Evolutionary conservation across 2,888 invertebrate genomes (phyloP).

Genomic region (Thumatha senex): DNA sequence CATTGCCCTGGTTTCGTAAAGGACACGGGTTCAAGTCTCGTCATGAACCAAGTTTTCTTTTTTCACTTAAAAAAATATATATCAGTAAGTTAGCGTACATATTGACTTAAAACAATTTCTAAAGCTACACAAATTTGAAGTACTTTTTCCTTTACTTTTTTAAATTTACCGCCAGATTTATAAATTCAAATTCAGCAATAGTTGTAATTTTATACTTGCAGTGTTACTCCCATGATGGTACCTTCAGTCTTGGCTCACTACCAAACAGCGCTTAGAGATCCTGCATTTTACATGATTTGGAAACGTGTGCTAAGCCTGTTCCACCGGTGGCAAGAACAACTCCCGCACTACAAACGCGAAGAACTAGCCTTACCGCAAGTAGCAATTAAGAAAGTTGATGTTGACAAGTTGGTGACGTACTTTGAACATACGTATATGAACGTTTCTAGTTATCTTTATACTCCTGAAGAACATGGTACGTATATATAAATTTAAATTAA

Average conservation of each 20-base stretch:
- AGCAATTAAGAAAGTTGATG: conserved; percentile 84
- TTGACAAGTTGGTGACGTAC: conserved; percentile 87
- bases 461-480: conserved; percentile 71
- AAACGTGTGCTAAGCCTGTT: conserved; percentile 84
- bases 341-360: conserved; percentile 84
- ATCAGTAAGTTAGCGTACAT: too few relatives aligned
- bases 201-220: conserved; percentile 34
- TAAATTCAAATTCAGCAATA: too few relatives aligned
- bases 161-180: too few relatives aligned
- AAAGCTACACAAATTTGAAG: too few relatives aligned
- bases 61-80: too few relatives aligned
- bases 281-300: conserved; percentile 87
- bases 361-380: conserved; percentile 85
- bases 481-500: conserved; percentile 3
- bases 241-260: conserved; percentile 87
- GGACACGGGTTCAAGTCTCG: too few relatives aligned
- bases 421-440: conserved; percentile 86
- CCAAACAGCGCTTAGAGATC: conserved; percentile 86
- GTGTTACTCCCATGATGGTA: conserved; percentile 63
- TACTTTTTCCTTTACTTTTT: too few relatives aligned
- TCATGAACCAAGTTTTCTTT: too few relatives aligned
- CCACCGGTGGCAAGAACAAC: conserved; percentile 81
- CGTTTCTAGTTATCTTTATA: conserved; percentile 80
- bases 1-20: too few relatives aligned
- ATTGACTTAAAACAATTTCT: too few relatives aligned